Conservation (phyloP, 2,888 invertebrate species). For the Torymus tubicola region DNA sequence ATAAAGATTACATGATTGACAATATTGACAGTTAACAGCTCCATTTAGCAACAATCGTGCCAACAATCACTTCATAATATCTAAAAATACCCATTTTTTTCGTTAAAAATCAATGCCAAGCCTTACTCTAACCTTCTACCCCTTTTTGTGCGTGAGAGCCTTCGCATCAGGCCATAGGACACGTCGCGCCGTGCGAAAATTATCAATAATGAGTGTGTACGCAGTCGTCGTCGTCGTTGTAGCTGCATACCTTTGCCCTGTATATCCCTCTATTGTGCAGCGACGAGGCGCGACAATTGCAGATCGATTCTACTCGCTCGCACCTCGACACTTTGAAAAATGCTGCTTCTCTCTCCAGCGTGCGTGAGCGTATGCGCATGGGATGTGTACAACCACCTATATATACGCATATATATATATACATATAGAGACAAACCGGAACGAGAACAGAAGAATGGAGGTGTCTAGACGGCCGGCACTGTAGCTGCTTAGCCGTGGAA, state of each 20-base stretch:
- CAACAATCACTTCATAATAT: too few species aligned
- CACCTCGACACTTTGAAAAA: constrained; percentile 35
- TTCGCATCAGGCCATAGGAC: too few species aligned
- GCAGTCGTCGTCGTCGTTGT: too few species aligned
- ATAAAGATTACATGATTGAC: too few species aligned
- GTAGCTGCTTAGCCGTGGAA: constrained; percentile 16
- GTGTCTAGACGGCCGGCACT: constrained; percentile 25
- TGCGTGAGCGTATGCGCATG: not conserved
- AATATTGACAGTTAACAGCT: too few species aligned
- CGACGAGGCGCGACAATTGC: constrained; percentile 17
- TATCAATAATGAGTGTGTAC: constrained; percentile 15
- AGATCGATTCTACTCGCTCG: constrained; percentile 21
- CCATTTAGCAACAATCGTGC: too few species aligned
- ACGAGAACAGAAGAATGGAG: constrained; percentile 30
- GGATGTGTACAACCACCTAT: too few species aligned
- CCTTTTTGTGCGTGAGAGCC: too few species aligned
- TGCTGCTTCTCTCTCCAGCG: not conserved
- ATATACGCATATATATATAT: not conserved
- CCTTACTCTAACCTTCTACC: too few species aligned
- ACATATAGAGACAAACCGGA: not conserved
- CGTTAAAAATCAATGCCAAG: too few species aligned
- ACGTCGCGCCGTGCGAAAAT: not conserved
- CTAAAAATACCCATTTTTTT: too few species aligned
- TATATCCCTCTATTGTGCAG: not conserved
- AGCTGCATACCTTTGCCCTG: too few species aligned